These are phyloP conservation scores for Lanistes nyassanus DNA, from an alignment of 1,140 invertebrate species.

Conservation along the genomic window DNA sequence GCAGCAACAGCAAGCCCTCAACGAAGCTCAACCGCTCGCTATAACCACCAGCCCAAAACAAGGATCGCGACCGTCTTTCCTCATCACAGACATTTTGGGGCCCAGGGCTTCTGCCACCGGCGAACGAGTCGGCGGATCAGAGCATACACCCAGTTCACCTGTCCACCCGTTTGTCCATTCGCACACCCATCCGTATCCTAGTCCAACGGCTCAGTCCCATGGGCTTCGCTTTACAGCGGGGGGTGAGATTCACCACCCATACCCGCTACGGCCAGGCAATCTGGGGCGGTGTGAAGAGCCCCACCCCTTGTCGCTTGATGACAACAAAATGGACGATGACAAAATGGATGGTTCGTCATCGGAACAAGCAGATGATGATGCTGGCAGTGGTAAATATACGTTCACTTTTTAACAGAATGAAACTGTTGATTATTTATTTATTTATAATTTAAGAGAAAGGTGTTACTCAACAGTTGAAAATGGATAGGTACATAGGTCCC, in stretches of 20 bases:
- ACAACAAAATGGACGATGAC: background rate
- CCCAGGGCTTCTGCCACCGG: background rate
- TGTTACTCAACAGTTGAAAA: too few species aligned
- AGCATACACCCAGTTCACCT: background rate
- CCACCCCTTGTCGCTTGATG: background rate
- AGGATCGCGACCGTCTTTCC: conserved; percentile 9
- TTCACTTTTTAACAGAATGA: background rate
- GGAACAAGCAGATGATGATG: background rate
- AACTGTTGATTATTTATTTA: background rate
- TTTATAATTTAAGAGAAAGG: conserved; percentile 5
- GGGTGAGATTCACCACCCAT: background rate
- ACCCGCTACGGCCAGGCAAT: background rate
- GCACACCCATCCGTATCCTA: background rate
- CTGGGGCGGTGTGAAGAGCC: background rate
- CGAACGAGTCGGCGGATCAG: background rate
- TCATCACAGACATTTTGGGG: conserved; percentile 27
- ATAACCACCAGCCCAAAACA: background rate
- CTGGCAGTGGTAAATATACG: background rate
- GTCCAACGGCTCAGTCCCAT: background rate
- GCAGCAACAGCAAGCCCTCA: too few species aligned
- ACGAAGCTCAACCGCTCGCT: too few species aligned
- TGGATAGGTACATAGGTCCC: too few species aligned
- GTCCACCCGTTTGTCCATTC: background rate
- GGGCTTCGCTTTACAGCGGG: background rate
- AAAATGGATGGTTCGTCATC: background rate